phyloP scores from a whole-genome alignment of 2,888 invertebrate genomes.

The Synergus itoensis region DNA sequence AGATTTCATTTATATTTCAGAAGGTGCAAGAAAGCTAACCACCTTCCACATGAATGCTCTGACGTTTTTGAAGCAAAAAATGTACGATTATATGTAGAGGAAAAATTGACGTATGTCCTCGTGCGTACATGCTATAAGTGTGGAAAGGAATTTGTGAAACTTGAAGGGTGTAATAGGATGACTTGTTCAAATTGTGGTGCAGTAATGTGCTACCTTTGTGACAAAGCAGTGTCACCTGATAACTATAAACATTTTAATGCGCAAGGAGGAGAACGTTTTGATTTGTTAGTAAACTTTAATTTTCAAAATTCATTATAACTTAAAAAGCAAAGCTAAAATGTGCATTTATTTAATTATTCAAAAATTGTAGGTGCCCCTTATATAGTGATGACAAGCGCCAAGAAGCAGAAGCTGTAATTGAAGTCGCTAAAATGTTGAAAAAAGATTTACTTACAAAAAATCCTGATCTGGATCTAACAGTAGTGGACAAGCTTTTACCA shows the following conservation, averaged over 20 bases:
- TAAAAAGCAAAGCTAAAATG: background rate
- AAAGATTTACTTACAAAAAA: conserved; percentile 70
- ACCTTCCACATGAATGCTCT: conserved; percentile 77
- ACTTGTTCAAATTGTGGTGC: conserved; percentile 79
- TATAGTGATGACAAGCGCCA: conserved; percentile 75
- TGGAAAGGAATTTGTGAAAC: conserved; percentile 78
- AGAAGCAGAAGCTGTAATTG: conserved; percentile 74
- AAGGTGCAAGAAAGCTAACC: conserved; percentile 77
- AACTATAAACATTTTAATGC: conserved; percentile 81
- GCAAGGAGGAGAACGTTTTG: conserved; percentile 72
- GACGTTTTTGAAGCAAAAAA: conserved; percentile 76
- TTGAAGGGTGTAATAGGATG: conserved; percentile 81
- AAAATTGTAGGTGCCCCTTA: conserved; percentile 74
- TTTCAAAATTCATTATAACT: background rate
- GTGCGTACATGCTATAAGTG: conserved; percentile 79
- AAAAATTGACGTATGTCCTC: conserved; percentile 70
- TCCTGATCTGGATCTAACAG: conserved; percentile 74
- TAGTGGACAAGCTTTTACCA: conserved; percentile 61
- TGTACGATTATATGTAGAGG: conserved; percentile 65
- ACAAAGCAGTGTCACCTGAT: conserved; percentile 72
- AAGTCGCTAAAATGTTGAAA: conserved; percentile 74
- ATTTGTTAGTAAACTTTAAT: conserved; percentile 69
- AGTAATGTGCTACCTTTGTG: conserved; percentile 80
- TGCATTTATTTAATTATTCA: background rate
- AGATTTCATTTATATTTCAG: conserved; percentile 52